Evolutionary conservation across 1,140 invertebrate genomes (phyloP), one percentile per base, ranked within the genome.

Genomic region (Drosophila lowei): DNA sequence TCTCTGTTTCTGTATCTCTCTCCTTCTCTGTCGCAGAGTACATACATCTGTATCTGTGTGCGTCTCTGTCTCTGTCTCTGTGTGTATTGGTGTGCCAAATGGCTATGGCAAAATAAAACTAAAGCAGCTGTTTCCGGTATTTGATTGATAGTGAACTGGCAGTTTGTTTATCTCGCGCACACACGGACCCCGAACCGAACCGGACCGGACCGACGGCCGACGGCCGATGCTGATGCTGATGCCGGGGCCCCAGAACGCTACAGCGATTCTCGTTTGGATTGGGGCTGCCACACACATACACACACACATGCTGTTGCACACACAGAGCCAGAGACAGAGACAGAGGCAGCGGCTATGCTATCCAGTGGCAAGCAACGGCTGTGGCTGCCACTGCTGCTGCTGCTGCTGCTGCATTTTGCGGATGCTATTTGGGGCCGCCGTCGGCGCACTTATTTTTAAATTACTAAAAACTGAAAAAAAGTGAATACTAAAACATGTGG

Each of bases 51-150:
- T n/a, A 30, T 8, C 30, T 46, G 46, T 62, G 44, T 62, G 42
- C 49, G 34, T 54, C 18, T 53, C 34, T 48, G 42, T 52, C 25
- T 18, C 18, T 18, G 18, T 18, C 18, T 44, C 41, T 62, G 54
- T 43, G 30, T 79, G 60, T 84, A 43, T 71, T 86, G 78, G 78
- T 88, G 73, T 86, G 81, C 83, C 83, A 83, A 86, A 86, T 86
- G 81, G 79, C 83, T 83, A 77, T 79, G 73, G 89, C 80, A 90
- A 90, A 86, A 86, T 79, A 86, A 85, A 90, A 90, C 89, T 90
- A 90, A 90, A 90, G 89, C 89, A 90, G 89, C 89, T 90, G 89
- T 90, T 90, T 90, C 89, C 89, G 89, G 89, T 90, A 89, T 90
- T 90, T 90, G 89, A 90, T 90, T 90, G 89, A 90, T 90, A 90